Evolutionary conservation across 2,113 vertebrate genomes (phyloP).

Genomic region (Oncorhynchus masou): DNA sequence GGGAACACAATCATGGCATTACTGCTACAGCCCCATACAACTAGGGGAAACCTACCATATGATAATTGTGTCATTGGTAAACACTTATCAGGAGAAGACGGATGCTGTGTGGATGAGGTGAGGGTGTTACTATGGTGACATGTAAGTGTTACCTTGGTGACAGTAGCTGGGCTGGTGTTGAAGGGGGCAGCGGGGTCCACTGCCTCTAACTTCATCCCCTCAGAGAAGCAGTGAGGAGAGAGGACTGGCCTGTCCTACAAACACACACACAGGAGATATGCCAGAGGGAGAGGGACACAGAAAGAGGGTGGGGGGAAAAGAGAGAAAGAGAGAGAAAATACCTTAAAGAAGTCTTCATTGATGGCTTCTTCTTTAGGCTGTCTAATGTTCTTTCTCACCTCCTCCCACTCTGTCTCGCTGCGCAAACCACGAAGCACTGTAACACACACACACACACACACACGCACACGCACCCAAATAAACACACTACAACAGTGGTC

Average conservation of each 20-base stretch:
- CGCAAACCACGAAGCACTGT: not conserved
- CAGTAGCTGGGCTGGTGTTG: slow-evolving; percentile 88
- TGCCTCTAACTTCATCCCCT: slow-evolving; percentile 95
- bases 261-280: not conserved
- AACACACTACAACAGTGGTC: not conserved
- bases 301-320: not conserved
- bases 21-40: not conserved
- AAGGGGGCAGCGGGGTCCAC: slow-evolving; percentile 88
- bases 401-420: not conserved
- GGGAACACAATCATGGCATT: not conserved
- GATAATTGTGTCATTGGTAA: not conserved
- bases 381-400: not conserved
- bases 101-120: not conserved
- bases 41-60: not conserved
- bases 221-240: slow-evolving; percentile 82
- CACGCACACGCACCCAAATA: no score
- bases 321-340: not conserved
- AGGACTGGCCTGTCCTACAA: slow-evolving; percentile 84
- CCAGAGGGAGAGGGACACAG: not conserved
- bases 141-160: slow-evolving; percentile 82
- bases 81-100: not conserved
- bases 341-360: not conserved
- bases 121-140: not conserved
- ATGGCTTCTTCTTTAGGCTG: not conserved
- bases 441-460: slow-evolving; percentile 4